These are phyloP conservation scores for Trinectes maculatus DNA, from an alignment of 2,113 vertebrate genomes.

Conservation along the genomic window DNA sequence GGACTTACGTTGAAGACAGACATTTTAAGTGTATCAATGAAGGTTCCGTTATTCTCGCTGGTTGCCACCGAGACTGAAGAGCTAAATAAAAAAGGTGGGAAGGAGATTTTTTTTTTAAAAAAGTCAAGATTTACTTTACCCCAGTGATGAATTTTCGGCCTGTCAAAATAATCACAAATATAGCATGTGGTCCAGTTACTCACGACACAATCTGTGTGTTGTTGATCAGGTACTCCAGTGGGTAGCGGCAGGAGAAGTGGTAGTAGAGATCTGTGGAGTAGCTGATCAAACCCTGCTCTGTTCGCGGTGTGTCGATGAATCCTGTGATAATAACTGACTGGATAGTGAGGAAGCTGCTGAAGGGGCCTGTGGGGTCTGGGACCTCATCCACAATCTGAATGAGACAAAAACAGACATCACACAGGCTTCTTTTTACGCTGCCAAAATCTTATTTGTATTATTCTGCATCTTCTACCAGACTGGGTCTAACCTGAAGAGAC, in stretches of 20 bases:
- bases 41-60: constrained; percentile 81
- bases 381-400: constrained; percentile 78
- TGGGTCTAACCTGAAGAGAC: constrained; percentile 74
- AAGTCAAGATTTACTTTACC: too few relatives aligned
- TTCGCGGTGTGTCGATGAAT: constrained; percentile 75
- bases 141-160: too few relatives aligned
- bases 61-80: constrained; percentile 83
- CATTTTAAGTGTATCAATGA: constrained; percentile 81
- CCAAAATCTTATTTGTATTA: background rate
- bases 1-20: constrained; percentile 79
- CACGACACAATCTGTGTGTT: constrained; percentile 81
- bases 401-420: background rate
- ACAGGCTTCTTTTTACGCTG: background rate
- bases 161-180: background rate
- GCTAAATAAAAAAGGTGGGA: constrained; percentile 47
- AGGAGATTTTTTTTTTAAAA: background rate
- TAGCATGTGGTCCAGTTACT: constrained; percentile 44
- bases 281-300: constrained; percentile 74
- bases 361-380: constrained; percentile 70
- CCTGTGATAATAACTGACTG: constrained; percentile 82
- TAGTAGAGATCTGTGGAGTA: constrained; percentile 85
- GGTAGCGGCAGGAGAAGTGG: constrained; percentile 84
- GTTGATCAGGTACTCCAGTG: constrained; percentile 83
- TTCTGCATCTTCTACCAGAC: background rate
- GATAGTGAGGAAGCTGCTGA: constrained; percentile 75